Conservation (phyloP, 2,888 invertebrate genomes). For the Dorcus hopei region DNA sequence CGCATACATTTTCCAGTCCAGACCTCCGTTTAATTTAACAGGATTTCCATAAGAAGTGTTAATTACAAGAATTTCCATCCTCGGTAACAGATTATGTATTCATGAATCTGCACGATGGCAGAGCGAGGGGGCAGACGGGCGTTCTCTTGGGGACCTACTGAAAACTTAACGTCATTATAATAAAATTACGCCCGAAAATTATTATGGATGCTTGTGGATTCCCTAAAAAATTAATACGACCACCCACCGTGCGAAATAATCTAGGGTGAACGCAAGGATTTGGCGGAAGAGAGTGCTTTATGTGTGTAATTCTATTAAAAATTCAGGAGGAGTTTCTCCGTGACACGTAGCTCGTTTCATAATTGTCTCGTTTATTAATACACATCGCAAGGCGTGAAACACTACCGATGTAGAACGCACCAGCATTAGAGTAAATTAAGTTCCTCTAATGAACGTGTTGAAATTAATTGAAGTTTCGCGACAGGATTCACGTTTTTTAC, state of each 20-base stretch:
- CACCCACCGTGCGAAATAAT: neutral
- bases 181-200: slow-evolving; percentile 28
- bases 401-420: too few relatives aligned
- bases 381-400: too few relatives aligned
- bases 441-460: too few relatives aligned
- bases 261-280: neutral
- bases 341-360: too few relatives aligned
- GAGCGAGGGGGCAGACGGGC: neutral
- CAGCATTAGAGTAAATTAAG: too few relatives aligned
- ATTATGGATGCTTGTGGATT: slow-evolving; percentile 4
- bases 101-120: slow-evolving; percentile 30
- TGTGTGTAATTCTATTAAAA: neutral
- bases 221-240: neutral
- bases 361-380: too few relatives aligned
- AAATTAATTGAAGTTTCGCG: too few relatives aligned
- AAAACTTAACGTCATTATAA: slow-evolving; percentile 29
- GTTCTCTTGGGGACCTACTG: slow-evolving; percentile 16
- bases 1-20: slow-evolving; percentile 40
- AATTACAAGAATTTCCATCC: slow-evolving; percentile 35
- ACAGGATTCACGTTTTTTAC: too few relatives aligned
- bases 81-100: slow-evolving; percentile 35
- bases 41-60: slow-evolving; percentile 37
- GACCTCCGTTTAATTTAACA: slow-evolving; percentile 41
- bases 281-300: neutral
- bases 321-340: too few relatives aligned